phyloP scores from a whole-genome alignment of 1,140 invertebrate species.

The Drosophila burlai region DNA sequence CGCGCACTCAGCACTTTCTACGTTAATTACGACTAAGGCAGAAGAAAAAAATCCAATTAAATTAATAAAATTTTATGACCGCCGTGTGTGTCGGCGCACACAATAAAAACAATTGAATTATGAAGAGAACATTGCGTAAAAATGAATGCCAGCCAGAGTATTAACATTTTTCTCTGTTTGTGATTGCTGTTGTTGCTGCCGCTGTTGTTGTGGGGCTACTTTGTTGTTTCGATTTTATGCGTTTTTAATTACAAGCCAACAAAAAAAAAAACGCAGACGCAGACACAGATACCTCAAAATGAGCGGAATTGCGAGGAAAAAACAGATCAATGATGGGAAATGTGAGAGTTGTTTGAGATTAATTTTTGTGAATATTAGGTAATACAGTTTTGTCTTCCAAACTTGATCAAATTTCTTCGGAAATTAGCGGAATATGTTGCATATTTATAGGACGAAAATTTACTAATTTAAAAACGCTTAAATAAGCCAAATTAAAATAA shows the following conservation, averaged over 20 bases:
- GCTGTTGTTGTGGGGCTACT: slow-evolving; percentile 36
- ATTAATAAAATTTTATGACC: slow-evolving; percentile 74
- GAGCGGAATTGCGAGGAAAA: slow-evolving; percentile 7
- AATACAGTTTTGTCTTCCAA: neutral
- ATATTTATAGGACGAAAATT: neutral
- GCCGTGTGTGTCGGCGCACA: slow-evolving; percentile 49
- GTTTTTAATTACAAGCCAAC: slow-evolving; percentile 65
- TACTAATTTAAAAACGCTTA: neutral
- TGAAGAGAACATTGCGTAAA: slow-evolving; percentile 73
- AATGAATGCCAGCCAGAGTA: slow-evolving; percentile 44
- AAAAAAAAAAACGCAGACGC: slow-evolving; percentile 9
- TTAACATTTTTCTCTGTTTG: slow-evolving; percentile 53
- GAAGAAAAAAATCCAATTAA: slow-evolving; percentile 74
- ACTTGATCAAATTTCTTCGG: neutral
- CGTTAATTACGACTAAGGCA: slow-evolving; percentile 41
- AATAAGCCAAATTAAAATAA: too few species aligned
- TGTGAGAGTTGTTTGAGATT: slow-evolving; percentile 1
- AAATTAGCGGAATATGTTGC: neutral
- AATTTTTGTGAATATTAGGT: neutral
- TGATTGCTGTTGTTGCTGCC: slow-evolving; percentile 23
- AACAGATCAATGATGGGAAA: neutral
- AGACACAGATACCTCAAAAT: slow-evolving; percentile 37
- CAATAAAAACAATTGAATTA: slow-evolving; percentile 80
- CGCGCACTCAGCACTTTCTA: slow-evolving; percentile 63
- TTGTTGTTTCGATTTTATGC: slow-evolving; percentile 69